Evolutionary conservation across 2,888 invertebrate genomes (phyloP), one percentile per base, ranked within the genome.

Genomic region (Temnothorax rugatulus): DNA sequence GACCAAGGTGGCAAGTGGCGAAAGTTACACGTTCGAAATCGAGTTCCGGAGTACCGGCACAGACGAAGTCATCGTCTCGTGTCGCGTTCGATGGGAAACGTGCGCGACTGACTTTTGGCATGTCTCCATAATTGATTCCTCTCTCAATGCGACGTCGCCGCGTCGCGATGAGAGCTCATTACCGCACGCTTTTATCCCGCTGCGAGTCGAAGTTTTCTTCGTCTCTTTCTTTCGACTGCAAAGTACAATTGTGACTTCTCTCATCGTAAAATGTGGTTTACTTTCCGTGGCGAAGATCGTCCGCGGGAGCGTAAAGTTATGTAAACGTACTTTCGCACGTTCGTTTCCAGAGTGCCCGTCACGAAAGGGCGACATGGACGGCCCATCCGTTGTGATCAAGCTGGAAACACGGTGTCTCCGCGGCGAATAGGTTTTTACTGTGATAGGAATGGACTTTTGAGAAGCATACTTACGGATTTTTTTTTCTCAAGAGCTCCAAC

Each of bases 121-220:
- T 25, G 74, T 79, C 79, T 73, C 79, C 79, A 79, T 79, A 79
- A 73, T 73, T 73, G 79, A 79, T 79, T 73, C 34, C 34, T 59
- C 74, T 59, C 79, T 71, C 74, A 29, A 13, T 34, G 44, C 57
- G 54, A 29, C 59, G 52, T 41, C 38, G n/a, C 41, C 7, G 29
- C 29, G 29, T 29, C 4, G 29, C 34, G 9, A 73, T 15, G 73
- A 57, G 25, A 34, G 38, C 34, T 59, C 79, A 69, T 77, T 77
- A 77, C 47, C 57, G 50, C 4, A 0, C 50, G 75, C 63, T 61
- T 47, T 71, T 79, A 79, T 79, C 73, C 34, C 34, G 44, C n/a
- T 18, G 18, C 57, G 52, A 74, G 38, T 15, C 47, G 4, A 69
- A 79, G 57, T 71, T 79, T 59, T 73, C 57, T 47, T 38, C 38